Percentiles rank a stretch among this genome's conserved stretches.
Conservation (phyloP, 2,888 invertebrate species). For the Phaonia tiefii region DNA sequence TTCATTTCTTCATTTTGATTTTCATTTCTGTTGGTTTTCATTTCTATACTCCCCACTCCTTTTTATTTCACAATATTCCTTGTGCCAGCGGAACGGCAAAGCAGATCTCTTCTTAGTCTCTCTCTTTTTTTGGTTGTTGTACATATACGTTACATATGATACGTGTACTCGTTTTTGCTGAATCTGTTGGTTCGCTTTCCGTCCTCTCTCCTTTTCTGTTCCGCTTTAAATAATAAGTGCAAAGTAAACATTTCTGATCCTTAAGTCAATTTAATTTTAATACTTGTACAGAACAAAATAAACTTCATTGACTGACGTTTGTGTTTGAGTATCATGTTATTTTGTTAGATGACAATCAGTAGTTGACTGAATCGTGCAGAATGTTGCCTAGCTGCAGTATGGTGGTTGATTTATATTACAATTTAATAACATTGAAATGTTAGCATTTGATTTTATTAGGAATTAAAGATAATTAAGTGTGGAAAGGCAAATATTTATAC, state of each 20-base stretch:
- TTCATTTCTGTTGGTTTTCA: not conserved
- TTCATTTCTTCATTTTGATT: not conserved
- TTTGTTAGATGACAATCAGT: not conserved
- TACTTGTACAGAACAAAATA: not conserved
- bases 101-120: not conserved
- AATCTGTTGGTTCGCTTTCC: no score
- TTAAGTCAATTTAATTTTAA: constrained; percentile 24
- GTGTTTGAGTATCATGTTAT: constrained; percentile 12
- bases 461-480: constrained; percentile 2
- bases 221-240: not conserved
- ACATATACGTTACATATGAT: not conserved
- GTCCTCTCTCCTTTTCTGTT: no score
- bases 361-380: not conserved
- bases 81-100: not conserved
- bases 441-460: not conserved
- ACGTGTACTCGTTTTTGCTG: not conserved
- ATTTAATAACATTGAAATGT: not conserved
- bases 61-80: not conserved
- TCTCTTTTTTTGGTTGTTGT: not conserved
- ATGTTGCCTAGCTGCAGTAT: not conserved
- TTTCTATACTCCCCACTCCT: not conserved
- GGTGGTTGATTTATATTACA: not conserved
- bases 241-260: constrained; percentile 20
- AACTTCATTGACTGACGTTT: not conserved
- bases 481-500: no score